Evolutionary conservation across 2,888 invertebrate genomes (phyloP).

Genomic region (Phengaris arion): DNA sequence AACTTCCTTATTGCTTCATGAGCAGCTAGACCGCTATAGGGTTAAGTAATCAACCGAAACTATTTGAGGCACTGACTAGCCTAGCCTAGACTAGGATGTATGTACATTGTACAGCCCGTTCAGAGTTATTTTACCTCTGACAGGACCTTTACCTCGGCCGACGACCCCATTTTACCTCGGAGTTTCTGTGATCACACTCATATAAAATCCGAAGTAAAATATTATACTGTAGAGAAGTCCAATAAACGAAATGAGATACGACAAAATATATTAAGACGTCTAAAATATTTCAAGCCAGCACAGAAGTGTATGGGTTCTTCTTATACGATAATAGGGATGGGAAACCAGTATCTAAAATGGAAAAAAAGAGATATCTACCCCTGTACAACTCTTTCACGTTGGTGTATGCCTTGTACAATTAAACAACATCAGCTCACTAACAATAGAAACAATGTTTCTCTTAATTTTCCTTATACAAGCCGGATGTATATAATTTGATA

Average conservation of each 20-base stretch:
- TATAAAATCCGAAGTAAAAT: too few species aligned
- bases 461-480: not conserved
- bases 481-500: not conserved
- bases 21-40: not conserved
- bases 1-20: not conserved
- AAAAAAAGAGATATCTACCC: not conserved
- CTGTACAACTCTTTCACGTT: not conserved
- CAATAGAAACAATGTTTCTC: not conserved
- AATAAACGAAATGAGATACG: too few species aligned
- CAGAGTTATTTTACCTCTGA: too few species aligned
- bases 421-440: not conserved
- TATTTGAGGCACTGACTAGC: not conserved
- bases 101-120: too few species aligned
- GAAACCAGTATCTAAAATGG: not conserved
- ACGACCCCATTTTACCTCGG: too few species aligned
- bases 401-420: not conserved
- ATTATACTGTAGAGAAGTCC: too few species aligned
- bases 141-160: too few species aligned
- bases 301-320: too few species aligned
- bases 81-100: not conserved
- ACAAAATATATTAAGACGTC: too few species aligned
- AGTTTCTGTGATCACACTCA: too few species aligned
- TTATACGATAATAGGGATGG: not conserved
- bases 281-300: too few species aligned
- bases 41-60: constrained; percentile 1